Evolutionary conservation across 2,113 vertebrate species (phyloP), one percentile per base, ranked within the genome.

Genomic region (Python bivittatus): DNA sequence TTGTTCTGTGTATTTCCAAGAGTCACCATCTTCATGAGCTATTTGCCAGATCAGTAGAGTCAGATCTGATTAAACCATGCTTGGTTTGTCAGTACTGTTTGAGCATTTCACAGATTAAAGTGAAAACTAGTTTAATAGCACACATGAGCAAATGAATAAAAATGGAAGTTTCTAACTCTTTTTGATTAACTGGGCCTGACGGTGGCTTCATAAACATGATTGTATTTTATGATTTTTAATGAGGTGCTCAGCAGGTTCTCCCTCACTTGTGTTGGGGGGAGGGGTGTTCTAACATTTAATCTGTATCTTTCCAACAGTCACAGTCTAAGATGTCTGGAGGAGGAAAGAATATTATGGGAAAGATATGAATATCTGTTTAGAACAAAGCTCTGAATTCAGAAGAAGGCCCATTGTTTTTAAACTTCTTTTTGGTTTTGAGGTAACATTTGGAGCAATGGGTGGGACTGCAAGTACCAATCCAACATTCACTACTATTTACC

Each of bases 41-140:
- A 89, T 90, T 95, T 96, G 89, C 95, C 92, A 95, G 84, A 97
- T 97, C 93, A 93, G 88, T 95, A 95, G 85, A 97, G 94, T 97
- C 97, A 96, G 95, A 96, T 92, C 3, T 96, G 95, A 97, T 97
- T 97, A 97, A 97, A 94, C 93, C 89, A 88, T 7, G 0, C 91
- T 96, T 95, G 64, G 72, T 94, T 97, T 97, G 95, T 95, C 95
- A 90, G 83, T 94, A 95, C 93, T 97, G 95, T 97, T 94, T 94
- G 5, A 92, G 88, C 90, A 95, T 94, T 91, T 90, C 72, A 92
- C 52, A 93, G 93, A 97, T 96, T 93, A 96, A 96, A 97, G 92
- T 10, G 96, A 92, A 97, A 97, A 95, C 79, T 93, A 92, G 3
- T 93, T 92, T 96, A 95, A 97, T 93, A 93, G 94, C 44, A 92